These are phyloP conservation scores for Puntigrus tetrazona DNA, from an alignment of 2,113 vertebrate genomes.

Conservation along the genomic window DNA sequence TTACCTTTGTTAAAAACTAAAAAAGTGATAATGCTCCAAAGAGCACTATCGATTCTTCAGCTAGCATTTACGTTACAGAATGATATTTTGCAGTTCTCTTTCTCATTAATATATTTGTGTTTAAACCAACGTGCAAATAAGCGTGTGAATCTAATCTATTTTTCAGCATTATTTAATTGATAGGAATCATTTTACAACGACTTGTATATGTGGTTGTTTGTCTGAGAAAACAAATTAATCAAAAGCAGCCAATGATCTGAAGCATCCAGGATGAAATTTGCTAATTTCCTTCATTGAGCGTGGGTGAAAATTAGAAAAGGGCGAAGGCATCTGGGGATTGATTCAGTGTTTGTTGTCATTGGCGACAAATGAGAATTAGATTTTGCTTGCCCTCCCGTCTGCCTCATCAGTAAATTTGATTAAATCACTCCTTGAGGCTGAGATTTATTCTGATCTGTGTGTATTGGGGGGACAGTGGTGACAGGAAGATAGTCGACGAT, in stretches of 20 bases:
- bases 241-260: not conserved
- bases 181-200: not conserved
- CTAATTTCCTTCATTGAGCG: conserved; percentile 9
- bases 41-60: not conserved
- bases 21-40: too few relatives aligned
- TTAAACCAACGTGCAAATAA: not conserved
- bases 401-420: conserved; percentile 21
- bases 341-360: conserved; percentile 23
- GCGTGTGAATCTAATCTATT: not conserved
- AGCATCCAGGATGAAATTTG: not conserved
- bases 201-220: not conserved
- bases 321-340: conserved; percentile 14
- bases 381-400: not conserved
- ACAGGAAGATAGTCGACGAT: not conserved
- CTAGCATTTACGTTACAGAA: not conserved
- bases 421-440: conserved; percentile 21
- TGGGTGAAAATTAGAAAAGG: conserved; percentile 25
- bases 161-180: not conserved
- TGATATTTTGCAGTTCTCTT: not conserved
- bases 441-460: not conserved
- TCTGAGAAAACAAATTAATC: conserved; percentile 15
- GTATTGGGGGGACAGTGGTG: not conserved
- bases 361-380: conserved; percentile 31
- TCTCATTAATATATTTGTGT: not conserved
- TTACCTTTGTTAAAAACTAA: not conserved